Conservation (phyloP, 1,140 invertebrate genomes). For the Drosophila ficusphila region DNA sequence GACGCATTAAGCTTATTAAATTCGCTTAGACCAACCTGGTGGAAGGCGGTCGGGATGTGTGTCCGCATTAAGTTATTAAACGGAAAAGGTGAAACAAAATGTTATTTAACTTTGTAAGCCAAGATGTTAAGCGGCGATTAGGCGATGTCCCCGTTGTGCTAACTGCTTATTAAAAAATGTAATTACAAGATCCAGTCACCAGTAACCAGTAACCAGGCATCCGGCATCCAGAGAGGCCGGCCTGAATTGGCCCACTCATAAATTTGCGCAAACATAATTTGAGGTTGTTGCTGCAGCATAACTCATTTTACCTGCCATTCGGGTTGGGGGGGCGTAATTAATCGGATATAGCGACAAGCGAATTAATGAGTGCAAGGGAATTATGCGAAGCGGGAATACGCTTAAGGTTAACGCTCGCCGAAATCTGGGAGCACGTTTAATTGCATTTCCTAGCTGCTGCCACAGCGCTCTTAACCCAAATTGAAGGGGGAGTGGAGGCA, state of each 20-base stretch:
- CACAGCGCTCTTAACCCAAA: background rate
- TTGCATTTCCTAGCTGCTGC: slow-evolving; percentile 9
- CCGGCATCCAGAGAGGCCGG: slow-evolving; percentile 1
- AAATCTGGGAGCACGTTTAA: slow-evolving; percentile 11
- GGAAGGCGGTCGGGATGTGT: slow-evolving; percentile 16
- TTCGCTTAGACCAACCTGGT: slow-evolving; percentile 52
- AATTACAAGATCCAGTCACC: slow-evolving; percentile 43
- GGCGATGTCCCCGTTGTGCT: slow-evolving; percentile 63
- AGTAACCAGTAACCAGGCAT: background rate
- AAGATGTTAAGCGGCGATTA: slow-evolving; percentile 76
- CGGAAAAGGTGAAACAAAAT: slow-evolving; percentile 49
- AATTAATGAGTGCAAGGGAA: slow-evolving; percentile 40
- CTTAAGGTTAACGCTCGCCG: slow-evolving; percentile 8
- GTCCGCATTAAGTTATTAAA: slow-evolving; percentile 77
- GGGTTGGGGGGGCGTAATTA: slow-evolving; percentile 48
- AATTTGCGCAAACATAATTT: slow-evolving; percentile 69
- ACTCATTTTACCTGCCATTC: slow-evolving; percentile 74
- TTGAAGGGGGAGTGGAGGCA: background rate
- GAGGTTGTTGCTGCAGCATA: slow-evolving; percentile 56
- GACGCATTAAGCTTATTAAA: slow-evolving; percentile 79
- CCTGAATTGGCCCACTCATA: slow-evolving; percentile 47
- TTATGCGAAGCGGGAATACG: slow-evolving; percentile 38
- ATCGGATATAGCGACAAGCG: slow-evolving; percentile 43
- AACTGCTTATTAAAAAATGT: slow-evolving; percentile 78
- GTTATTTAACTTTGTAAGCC: slow-evolving; percentile 60